Percentiles rank a stretch among this genome's conserved stretches.
Evolutionary conservation across 2,888 invertebrate genomes (phyloP).

Genomic region (Cantharis rufa): DNA sequence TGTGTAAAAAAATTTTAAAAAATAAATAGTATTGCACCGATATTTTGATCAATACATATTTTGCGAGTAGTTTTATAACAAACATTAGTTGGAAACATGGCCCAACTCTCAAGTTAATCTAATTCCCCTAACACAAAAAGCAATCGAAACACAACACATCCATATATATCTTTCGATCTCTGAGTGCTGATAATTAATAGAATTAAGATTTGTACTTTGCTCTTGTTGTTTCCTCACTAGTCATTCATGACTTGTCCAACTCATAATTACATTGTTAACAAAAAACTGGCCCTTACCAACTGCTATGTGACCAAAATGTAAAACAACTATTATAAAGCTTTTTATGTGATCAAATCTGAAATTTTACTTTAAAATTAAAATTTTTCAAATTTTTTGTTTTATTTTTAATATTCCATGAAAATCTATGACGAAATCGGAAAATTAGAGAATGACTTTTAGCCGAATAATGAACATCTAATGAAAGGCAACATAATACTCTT

Average conservation of each 20-base stretch:
- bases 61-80: neutral
- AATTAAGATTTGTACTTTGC: conserved; percentile 33
- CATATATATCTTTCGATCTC: conserved; percentile 29
- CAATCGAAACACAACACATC: conserved; percentile 30
- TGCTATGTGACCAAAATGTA: conserved; percentile 24
- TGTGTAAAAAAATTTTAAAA: neutral
- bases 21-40: neutral
- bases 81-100: conserved; percentile 16
- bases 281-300: conserved; percentile 12
- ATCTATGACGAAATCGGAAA: neutral
- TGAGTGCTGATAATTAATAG: conserved; percentile 32
- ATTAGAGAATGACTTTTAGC: neutral
- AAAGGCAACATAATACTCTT: no score
- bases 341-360: neutral
- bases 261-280: conserved; percentile 28
- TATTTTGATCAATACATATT: neutral
- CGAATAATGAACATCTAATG: neutral
- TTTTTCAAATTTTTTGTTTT: neutral
- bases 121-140: conserved; percentile 27
- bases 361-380: neutral
- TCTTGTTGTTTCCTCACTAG: conserved; percentile 25
- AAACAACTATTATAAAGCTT: neutral
- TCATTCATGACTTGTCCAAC: conserved; percentile 29
- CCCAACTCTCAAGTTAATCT: conserved; percentile 26
- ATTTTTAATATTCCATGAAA: neutral